Evolutionary conservation across 2,888 invertebrate genomes (phyloP), one percentile per base, ranked within the genome.

Genomic region (Pyrocoelia pectoralis): DNA sequence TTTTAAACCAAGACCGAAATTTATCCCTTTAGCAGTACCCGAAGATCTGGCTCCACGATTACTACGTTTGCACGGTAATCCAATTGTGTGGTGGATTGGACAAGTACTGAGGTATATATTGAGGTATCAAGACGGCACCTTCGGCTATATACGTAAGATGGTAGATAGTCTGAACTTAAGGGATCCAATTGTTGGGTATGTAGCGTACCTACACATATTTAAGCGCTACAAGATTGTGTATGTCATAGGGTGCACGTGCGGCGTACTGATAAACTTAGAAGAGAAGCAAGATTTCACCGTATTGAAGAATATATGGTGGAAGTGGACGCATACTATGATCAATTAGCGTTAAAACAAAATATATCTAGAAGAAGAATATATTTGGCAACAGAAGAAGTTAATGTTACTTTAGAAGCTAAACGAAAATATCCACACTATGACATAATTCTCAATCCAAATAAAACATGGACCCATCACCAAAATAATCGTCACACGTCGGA

Each of bases 301-400:
- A 86, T 99, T 10, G 92, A 93, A 69, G 98, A 99, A 80, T 99
- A 99, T 81, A 98, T 99, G 98, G 80, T 83, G 0, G 91, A 93
- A 76, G 97, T 97, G 0, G 90, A 92, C 70, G 93, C 95, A 66
- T 97, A 93, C 80, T 98, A 89, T 81, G 86, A 90, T 58, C 87
- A 89, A 69, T 81, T 92, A 52, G 91, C 92, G 76, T 81, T 89
- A 41, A 87, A 88, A 65, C 83, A 86, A 53, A 76, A 79, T 29
- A 82, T 87, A 3, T 84, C 84, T 51, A 86, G 86, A 64, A 83
- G 92, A 38, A 83, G 93, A 60, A 91, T 98, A 0, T 98, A 46
- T 46, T 8, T 46, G 2, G 46, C 46, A 3, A 18, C 46, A 6
- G 46, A 46, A 5, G 46, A 46, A 79, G 93, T 97, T 0, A 88